Base-by-base conservation (phyloP, 2,888 invertebrate genomes). In the Eucera pruinosa region DNA sequence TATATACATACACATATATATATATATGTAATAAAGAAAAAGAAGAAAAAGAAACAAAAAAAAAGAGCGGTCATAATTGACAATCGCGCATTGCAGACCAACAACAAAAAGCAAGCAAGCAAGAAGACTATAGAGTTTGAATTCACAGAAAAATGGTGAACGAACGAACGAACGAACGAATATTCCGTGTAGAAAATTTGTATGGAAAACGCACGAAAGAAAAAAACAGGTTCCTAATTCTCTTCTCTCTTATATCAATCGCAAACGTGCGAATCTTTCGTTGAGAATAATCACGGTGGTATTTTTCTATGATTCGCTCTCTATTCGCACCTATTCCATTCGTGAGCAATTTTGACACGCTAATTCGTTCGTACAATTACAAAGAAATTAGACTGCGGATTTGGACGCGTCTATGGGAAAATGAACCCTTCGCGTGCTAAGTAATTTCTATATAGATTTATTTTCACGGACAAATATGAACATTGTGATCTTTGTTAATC, bases 61-160 rank as follows among this genome's bases (percentile, higher is more conserved):
- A 30, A 27, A 23, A 9, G 2, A 50, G 20, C n/a, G 65, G 65
- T 71, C 58, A 65, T 65, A 27, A 47, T 15, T 50, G 74, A 70
- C 75, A 75, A 75, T 75, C 75, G 65, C 62, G 57, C 25, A 60
- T 41, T 54, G 58, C 72, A 60, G 72, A 75, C 47, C 72, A 75
- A 71, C n/a, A 18, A 27, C 15, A 60, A 43, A 25, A 18, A 50
- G 43, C 23, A 61, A 54, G 7, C 13, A 50, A 71, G 20, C 43
- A 36, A 60, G 23, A 15, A 43, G 25, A n/a, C n/a, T 5, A 11
- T 18, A 36, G 25, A 33, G 55, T 25, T 18, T 23, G 39, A 50
- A 43, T 11, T 43, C 41, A 23, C 18, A 6, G 30, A 7, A 54
- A 33, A 15, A 36, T 62, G 52, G 18, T 27, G 9, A 23, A 20